Evolutionary conservation across 2,113 vertebrate species (phyloP), one percentile per base, ranked within the genome.

Genomic region (Asarcornis scutulata): DNA sequence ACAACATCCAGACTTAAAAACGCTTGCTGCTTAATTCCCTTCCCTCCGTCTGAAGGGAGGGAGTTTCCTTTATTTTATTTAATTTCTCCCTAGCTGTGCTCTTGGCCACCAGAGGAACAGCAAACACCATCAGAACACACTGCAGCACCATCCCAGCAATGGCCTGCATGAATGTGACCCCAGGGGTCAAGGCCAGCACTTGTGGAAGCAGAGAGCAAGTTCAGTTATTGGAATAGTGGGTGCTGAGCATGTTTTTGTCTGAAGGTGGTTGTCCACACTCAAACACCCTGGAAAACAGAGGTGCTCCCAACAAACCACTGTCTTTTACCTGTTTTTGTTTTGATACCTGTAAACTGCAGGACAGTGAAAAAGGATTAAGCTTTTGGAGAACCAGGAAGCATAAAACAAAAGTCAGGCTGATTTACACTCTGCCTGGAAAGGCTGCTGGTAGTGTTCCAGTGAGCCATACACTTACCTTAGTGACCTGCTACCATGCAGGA

Each of bases 111-210:
- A 15, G 9, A 40, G 13, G 29, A 80, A 27, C 77, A 44, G 38
- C 36, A 38, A 17, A 56, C 16, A 17, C 36, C 29, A 4, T 15
- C 32, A 26, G 38, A 44, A 11, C 38, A 14, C 53, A 9, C 55
- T 17, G 32, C 55, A 59, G 62, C 63, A 44, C 4, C 3, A 22
- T 8, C 25, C 50, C 38, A 44, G 50, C 18, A 34, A 7, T 2
- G 34, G 10, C 12, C 5, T 15, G 27, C 2, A 0, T 13, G 6
- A 34, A 20, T 20, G 27, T 27, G 8, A 4, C 3, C 9, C 6
- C 21, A 48, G 21, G 11, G 16, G 48, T 32, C 9, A 63, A 16
- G 36, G 48, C 26, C 15, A 58, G 26, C n/a, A 27, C 18, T 74
- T 53, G 32, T 59, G 14, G 72, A 48, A 67, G 40, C 62, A 75